Percentiles rank a stretch among this genome's conserved stretches.
Conservation (phyloP, 2,888 invertebrate species). For the Silvanus unidentatus region DNA sequence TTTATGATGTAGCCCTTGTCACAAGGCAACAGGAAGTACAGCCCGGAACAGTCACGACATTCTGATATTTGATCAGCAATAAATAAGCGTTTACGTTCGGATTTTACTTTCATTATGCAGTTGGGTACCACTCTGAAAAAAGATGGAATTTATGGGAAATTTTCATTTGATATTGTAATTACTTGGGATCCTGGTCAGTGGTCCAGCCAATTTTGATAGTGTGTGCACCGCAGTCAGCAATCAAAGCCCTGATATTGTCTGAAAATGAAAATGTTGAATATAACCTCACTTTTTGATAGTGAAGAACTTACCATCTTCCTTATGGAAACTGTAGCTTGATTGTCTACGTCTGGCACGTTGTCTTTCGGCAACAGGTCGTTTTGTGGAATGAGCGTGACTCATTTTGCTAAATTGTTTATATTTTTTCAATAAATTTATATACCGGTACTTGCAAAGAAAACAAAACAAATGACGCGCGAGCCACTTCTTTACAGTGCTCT, state of each 20-base stretch:
- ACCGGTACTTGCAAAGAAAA: too few species aligned
- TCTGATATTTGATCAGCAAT: conserved; percentile 93
- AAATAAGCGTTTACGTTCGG: conserved; percentile 88
- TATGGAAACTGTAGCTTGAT: too few species aligned
- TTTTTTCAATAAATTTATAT: too few species aligned
- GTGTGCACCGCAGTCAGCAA: conserved; percentile 79
- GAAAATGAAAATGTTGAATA: not conserved
- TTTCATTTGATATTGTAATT: not conserved
- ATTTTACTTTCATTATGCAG: conserved; percentile 97
- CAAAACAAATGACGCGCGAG: too few species aligned
- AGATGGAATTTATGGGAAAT: conserved; percentile 28
- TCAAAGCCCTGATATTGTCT: conserved; percentile 19
- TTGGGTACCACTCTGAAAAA: conserved; percentile 68
- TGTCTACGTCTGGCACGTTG: too few species aligned
- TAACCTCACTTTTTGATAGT: too few species aligned
- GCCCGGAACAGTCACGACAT: conserved; percentile 89
- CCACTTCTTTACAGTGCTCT: too few species aligned
- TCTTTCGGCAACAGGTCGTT: too few species aligned
- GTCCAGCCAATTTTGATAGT: conserved; percentile 81
- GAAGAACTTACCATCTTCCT: too few species aligned
- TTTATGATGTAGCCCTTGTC: conserved; percentile 93
- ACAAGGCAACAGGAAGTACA: conserved; percentile 90
- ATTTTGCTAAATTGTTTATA: too few species aligned
- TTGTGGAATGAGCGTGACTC: too few species aligned
- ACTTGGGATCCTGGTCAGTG: conserved; percentile 56